These are phyloP conservation scores for Periophthalmodon schlosseri DNA, from an alignment of 2,113 vertebrate genomes.

Conservation along the genomic window DNA sequence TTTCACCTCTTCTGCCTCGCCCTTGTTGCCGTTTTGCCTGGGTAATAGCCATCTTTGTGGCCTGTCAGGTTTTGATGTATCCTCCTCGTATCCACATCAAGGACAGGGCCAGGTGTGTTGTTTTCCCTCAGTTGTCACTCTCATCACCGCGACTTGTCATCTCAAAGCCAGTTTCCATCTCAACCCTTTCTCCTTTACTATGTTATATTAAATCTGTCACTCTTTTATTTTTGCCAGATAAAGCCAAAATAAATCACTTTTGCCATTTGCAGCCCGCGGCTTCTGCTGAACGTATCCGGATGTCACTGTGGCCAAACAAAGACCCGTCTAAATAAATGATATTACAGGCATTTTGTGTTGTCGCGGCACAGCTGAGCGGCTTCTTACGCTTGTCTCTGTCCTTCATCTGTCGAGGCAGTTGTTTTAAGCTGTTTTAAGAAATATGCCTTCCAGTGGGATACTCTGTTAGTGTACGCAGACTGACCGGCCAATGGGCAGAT, in stretches of 20 bases:
- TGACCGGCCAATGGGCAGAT: conserved; percentile 19
- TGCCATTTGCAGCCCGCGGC: conserved; percentile 39
- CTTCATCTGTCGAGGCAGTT: conserved; percentile 16
- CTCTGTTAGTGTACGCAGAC: conserved; percentile 32
- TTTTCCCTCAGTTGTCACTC: conserved; percentile 60
- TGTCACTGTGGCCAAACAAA: conserved; percentile 47
- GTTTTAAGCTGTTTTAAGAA: conserved; percentile 22
- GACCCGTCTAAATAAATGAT: conserved; percentile 43
- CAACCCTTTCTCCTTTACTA: conserved; percentile 37
- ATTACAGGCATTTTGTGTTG: conserved; percentile 29
- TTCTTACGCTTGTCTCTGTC: conserved; percentile 27
- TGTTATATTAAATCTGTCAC: conserved; percentile 67
- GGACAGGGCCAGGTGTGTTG: conserved; percentile 73
- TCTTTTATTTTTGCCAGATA: conserved; percentile 54
- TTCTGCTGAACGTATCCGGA: conserved; percentile 45
- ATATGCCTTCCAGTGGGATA: conserved; percentile 14
- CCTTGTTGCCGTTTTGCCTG: conserved; percentile 29
- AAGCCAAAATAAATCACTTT: conserved; percentile 52
- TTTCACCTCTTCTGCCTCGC: conserved; percentile 27
- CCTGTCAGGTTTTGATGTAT: conserved; percentile 69
- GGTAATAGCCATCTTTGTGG: conserved; percentile 67
- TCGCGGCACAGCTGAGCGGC: conserved; percentile 20
- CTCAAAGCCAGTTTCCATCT: conserved; percentile 48
- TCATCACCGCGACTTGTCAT: conserved; percentile 63
- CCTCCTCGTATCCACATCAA: conserved; percentile 70